Evolutionary conservation across 2,888 invertebrate genomes (phyloP).

Genomic region (Brenthis daphne): DNA sequence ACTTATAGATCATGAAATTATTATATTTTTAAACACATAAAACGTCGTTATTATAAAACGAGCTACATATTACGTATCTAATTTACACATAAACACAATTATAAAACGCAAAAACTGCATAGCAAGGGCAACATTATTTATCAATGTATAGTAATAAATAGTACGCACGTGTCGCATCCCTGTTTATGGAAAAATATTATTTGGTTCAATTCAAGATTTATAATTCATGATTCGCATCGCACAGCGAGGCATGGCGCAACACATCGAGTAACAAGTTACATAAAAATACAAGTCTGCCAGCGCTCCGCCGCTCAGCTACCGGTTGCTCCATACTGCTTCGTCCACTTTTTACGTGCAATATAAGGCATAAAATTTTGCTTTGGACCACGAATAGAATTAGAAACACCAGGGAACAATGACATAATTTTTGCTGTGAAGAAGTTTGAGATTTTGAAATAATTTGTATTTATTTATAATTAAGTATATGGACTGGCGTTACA

Average conservation of each 20-base stretch:
- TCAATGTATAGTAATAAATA: background rate
- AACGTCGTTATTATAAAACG: too few relatives aligned
- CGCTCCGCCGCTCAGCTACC: conserved; percentile 52
- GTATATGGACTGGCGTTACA: too few relatives aligned
- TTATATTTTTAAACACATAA: too few relatives aligned
- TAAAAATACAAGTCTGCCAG: conserved; percentile 66
- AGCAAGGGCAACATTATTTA: background rate
- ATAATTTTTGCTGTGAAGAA: background rate
- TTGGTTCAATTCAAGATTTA: conserved; percentile 8
- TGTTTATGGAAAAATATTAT: conserved; percentile 12
- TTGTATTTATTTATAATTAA: too few relatives aligned
- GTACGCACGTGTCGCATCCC: background rate
- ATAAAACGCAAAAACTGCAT: background rate
- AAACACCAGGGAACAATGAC: conserved; percentile 3
- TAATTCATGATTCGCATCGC: conserved; percentile 30
- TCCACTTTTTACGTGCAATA: conserved; percentile 49
- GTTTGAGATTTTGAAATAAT: background rate
- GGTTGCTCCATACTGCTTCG: conserved; percentile 59
- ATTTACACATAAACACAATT: too few relatives aligned
- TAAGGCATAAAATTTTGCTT: conserved; percentile 22
- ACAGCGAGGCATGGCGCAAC: conserved; percentile 52
- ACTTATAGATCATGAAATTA: too few relatives aligned
- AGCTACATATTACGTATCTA: too few relatives aligned
- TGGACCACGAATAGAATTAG: conserved; percentile 17
- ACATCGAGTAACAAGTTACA: conserved; percentile 62